A percentile compares a stretch with the other conserved stretches of the same genome.
Evolutionary conservation across 1,140 invertebrate genomes (phyloP).

Genomic region (Drosophila yakuba): DNA sequence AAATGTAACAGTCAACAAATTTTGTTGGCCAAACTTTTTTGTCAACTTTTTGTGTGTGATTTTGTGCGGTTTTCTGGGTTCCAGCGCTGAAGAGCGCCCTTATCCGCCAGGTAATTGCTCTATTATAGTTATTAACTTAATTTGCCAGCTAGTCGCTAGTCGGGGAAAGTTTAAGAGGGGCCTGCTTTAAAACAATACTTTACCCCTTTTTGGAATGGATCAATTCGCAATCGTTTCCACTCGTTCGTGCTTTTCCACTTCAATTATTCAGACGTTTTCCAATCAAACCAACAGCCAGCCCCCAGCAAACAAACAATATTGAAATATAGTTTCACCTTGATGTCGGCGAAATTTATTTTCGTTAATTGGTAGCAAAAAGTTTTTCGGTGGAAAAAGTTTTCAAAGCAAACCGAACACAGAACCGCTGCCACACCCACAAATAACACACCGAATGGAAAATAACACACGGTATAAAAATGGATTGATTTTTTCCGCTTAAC

Average conservation of each 20-base stretch:
- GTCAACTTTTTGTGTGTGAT: conserved; percentile 38
- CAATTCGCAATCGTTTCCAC: conserved; percentile 10
- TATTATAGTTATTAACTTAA: conserved; percentile 51
- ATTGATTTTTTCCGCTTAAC: neutral
- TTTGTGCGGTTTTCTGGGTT: conserved; percentile 26
- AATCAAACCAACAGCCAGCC: conserved; percentile 27
- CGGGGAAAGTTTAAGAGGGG: conserved; percentile 12
- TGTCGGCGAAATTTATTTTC: conserved; percentile 52
- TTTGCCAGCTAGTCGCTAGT: conserved; percentile 15
- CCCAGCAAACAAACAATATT: conserved; percentile 39
- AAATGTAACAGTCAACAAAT: conserved; percentile 46
- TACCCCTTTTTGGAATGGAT: conserved; percentile 6
- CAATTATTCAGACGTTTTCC: conserved; percentile 54
- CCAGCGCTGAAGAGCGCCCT: conserved; percentile 13
- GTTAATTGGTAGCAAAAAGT: conserved; percentile 65
- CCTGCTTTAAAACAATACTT: conserved; percentile 17
- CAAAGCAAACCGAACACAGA: conserved; percentile 31
- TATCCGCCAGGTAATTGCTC: conserved; percentile 40
- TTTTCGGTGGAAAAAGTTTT: conserved; percentile 34
- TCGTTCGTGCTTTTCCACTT: conserved; percentile 31
- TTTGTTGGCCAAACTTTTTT: conserved; percentile 45
- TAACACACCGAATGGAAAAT: conserved; percentile 8
- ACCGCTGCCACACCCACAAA: conserved; percentile 19
- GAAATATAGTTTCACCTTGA: conserved; percentile 58
- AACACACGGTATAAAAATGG: conserved; percentile 5